These are phyloP conservation scores for Palythoa caribaeorum DNA, from an alignment of 92 coral and sea anemone genomes.

Conservation along the genomic window DNA sequence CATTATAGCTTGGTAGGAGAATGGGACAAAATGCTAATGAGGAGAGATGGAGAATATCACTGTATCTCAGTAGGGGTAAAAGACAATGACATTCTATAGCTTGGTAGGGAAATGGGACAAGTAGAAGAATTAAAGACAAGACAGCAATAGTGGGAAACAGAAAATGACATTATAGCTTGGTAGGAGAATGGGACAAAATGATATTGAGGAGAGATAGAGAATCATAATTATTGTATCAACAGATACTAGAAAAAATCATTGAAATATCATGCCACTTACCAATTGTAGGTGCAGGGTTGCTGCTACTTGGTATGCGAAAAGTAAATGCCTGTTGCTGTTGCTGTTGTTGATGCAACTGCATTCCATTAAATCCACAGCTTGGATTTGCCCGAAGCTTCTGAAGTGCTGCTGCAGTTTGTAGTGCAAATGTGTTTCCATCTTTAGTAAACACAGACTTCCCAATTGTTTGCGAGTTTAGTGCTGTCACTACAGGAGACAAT, in stretches of 20 bases:
- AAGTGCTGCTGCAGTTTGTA: slow-evolving; percentile 75
- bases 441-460: slow-evolving; percentile 39
- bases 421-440: slow-evolving; percentile 75
- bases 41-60: not conserved
- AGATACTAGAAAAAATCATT: not conserved
- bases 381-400: slow-evolving; percentile 68
- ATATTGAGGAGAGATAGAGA: too few relatives aligned
- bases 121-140: not conserved
- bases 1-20: not conserved
- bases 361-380: slow-evolving; percentile 68
- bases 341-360: slow-evolving; percentile 76
- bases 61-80: not conserved
- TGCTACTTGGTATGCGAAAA: slow-evolving; percentile 66
- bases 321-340: slow-evolving; percentile 83
- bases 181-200: too few relatives aligned
- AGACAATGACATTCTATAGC: not conserved
- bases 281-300: slow-evolving; percentile 56
- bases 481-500: slow-evolving; percentile 81
- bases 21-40: too few relatives aligned
- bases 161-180: not conserved
- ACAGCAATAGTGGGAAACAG: not conserved
- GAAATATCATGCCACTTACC: slow-evolving; percentile 38
- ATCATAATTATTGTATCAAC: too few relatives aligned
- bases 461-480: slow-evolving; percentile 66
- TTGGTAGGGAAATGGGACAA: too few relatives aligned